Conservation (phyloP, 2,113 vertebrate genomes). For the Myrmecobius fasciatus region DNA sequence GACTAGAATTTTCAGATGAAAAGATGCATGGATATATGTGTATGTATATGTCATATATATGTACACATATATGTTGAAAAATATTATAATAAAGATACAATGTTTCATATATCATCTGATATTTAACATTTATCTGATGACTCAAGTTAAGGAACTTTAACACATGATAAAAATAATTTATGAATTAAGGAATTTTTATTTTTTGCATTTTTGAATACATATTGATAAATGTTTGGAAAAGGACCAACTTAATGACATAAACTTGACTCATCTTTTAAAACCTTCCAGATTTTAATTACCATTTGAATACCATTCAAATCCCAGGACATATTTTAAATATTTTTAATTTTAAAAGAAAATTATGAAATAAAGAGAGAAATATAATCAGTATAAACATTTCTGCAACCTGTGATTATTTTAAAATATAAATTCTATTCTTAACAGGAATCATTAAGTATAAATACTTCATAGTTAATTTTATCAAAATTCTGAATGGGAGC, state of each 20-base stretch:
- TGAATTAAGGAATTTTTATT: not conserved
- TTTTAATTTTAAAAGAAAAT: slow-evolving; percentile 29
- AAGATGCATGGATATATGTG: not conserved
- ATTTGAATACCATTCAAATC: not conserved
- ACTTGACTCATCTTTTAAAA: slow-evolving; percentile 47
- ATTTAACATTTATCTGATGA: not conserved
- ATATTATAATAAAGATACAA: not conserved
- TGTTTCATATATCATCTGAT: not conserved
- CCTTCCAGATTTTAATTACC: slow-evolving; percentile 31
- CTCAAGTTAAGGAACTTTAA: not conserved
- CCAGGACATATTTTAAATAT: slow-evolving; percentile 3
- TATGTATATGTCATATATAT: no score
- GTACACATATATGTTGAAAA: not conserved
- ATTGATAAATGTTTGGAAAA: slow-evolving; percentile 30
- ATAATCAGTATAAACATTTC: not conserved
- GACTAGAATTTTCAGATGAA: slow-evolving; percentile 60
- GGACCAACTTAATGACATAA: not conserved
- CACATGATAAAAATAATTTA: slow-evolving; percentile 2
- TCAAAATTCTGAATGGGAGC: not conserved
- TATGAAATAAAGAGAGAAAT: not conserved
- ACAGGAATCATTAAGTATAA: not conserved
- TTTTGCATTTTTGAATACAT: not conserved
- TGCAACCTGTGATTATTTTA: not conserved
- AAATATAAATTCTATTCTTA: not conserved
- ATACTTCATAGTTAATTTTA: not conserved